Evolutionary conservation across 2,888 invertebrate genomes (phyloP).

Genomic region (Hydrotaea cyrtoneurina): DNA sequence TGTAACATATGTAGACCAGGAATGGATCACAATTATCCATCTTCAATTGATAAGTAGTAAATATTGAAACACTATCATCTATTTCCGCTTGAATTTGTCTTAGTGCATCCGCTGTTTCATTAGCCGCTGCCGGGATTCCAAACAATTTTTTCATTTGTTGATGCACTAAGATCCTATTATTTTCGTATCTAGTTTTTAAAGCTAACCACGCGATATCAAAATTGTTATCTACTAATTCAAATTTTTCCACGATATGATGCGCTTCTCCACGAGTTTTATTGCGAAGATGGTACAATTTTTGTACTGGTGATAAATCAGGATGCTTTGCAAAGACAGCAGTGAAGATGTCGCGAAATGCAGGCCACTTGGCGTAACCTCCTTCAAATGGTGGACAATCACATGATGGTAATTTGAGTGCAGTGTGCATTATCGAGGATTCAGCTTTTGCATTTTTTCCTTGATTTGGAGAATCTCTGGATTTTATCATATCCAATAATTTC

Average conservation of each 20-base stretch:
- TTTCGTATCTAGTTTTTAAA: conserved; percentile 20
- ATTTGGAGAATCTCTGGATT: too few relatives aligned
- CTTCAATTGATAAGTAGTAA: background rate
- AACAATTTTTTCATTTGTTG: background rate
- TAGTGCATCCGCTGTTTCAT: too few relatives aligned
- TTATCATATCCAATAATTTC: too few relatives aligned
- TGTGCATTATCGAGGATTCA: too few relatives aligned
- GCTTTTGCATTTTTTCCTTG: too few relatives aligned
- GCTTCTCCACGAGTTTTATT: conserved; percentile 40
- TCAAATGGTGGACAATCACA: background rate
- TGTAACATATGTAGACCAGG: background rate
- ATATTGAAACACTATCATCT: background rate
- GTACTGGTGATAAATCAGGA: conserved; percentile 6
- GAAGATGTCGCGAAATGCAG: conserved; percentile 18
- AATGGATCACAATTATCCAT: conserved; percentile 25
- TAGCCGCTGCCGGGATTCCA: background rate
- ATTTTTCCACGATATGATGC: conserved; percentile 31
- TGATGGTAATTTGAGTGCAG: background rate
- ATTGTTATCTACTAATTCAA: conserved; percentile 19
- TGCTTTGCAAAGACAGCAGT: background rate
- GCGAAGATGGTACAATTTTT: conserved; percentile 26
- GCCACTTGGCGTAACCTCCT: conserved; percentile 5
- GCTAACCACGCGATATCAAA: conserved; percentile 38
- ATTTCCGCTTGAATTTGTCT: too few relatives aligned
- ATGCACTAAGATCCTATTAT: conserved; percentile 19